phyloP scores from a whole-genome alignment of 2,888 invertebrate genomes.

The Micoletzkya japonica region DNA sequence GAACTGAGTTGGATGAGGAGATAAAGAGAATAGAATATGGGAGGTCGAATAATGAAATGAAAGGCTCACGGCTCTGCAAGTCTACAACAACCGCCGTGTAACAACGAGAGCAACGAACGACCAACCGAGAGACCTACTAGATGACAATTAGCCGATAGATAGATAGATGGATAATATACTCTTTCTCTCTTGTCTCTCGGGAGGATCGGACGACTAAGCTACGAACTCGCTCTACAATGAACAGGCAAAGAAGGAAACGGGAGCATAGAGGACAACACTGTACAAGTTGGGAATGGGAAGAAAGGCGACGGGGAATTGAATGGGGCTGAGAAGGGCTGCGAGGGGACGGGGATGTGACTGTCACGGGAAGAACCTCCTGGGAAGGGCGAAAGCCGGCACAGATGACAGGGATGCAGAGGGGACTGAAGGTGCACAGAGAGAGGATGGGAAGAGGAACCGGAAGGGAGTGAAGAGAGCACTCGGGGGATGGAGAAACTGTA shows the following conservation, averaged over 20 bases:
- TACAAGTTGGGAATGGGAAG: no score
- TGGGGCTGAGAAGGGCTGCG: no score
- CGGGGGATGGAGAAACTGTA: background rate
- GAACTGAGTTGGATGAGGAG: no score
- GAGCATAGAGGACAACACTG: no score
- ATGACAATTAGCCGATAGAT: conserved; percentile 12
- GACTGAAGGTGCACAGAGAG: background rate
- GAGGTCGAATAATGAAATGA: background rate
- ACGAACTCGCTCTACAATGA: no score
- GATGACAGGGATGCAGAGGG: conserved; percentile 5
- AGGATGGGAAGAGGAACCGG: background rate
- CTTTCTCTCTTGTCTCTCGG: no score
- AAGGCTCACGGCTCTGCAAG: background rate
- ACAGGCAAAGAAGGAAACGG: no score
- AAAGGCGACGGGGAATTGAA: no score
- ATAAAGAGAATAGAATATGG: no score
- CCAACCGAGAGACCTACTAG: conserved; percentile 8
- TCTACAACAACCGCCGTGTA: background rate
- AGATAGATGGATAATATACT: no score
- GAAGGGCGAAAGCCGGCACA: background rate
- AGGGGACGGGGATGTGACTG: background rate
- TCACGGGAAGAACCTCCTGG: background rate
- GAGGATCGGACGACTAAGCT: no score
- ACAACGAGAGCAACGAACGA: background rate
- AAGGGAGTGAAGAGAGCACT: background rate